phyloP scores from a whole-genome alignment of 2,113 vertebrate genomes.

The Cavia porcellus region DNA sequence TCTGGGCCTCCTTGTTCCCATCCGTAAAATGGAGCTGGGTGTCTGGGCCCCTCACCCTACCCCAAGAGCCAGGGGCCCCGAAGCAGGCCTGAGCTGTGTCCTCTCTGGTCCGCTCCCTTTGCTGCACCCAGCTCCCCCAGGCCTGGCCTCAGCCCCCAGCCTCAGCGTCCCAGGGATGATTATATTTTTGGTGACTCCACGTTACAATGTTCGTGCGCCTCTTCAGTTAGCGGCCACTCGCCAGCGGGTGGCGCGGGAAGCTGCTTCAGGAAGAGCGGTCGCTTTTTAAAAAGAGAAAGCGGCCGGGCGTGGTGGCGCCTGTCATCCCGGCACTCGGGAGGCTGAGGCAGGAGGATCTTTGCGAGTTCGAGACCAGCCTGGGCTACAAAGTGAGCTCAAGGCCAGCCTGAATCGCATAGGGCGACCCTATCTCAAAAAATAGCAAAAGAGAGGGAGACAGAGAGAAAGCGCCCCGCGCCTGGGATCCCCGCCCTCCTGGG shows the following conservation, averaged over 20 bases:
- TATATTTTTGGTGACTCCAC: not conserved
- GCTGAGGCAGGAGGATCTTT: no score
- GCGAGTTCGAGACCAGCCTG: no score
- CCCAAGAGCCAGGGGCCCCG: not conserved
- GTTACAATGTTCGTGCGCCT: not conserved
- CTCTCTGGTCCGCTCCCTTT: not conserved
- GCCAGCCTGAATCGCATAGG: no score
- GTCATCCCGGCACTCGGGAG: no score
- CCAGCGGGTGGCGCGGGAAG: not conserved
- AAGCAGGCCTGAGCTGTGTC: not conserved
- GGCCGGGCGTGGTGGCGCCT: no score
- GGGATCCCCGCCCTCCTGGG: not conserved
- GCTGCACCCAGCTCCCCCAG: not conserved
- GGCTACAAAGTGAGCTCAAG: no score
- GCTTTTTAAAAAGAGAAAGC: not conserved
- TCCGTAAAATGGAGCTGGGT: not conserved
- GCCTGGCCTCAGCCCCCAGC: not conserved
- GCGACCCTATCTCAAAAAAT: no score
- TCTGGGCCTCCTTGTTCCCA: not conserved
- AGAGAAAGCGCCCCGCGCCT: not conserved
- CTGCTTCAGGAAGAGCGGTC: not conserved
- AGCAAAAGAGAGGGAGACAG: no score
- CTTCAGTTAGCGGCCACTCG: not conserved
- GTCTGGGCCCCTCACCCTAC: not conserved
- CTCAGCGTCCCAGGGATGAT: no score